Percentiles rank a stretch among this genome's conserved stretches.
Conservation (phyloP, 2,888 invertebrate species). For the Petrolisthes manimaculis region DNA sequence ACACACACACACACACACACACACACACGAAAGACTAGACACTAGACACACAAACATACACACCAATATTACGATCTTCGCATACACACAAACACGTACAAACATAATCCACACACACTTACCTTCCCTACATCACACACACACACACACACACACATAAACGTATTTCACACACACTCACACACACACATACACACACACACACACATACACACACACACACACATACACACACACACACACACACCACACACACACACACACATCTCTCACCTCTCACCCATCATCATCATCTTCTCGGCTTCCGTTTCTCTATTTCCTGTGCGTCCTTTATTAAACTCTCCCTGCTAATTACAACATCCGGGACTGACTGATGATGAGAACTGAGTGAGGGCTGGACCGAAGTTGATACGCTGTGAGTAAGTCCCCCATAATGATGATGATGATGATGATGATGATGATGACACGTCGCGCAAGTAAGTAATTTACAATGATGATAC, state of each 20-base stretch:
- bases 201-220: constrained; percentile 22
- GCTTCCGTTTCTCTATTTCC: too few relatives aligned
- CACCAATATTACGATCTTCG: not conserved
- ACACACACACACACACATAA: constrained; percentile 24
- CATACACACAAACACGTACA: constrained; percentile 11
- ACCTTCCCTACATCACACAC: constrained; percentile 16
- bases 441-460: constrained; percentile 13
- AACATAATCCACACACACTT: constrained; percentile 6
- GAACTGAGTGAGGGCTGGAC: too few relatives aligned
- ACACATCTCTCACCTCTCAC: not conserved
- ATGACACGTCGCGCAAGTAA: not conserved
- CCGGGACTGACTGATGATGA: too few relatives aligned
- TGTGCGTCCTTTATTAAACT: too few relatives aligned
- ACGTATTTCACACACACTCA: not conserved
- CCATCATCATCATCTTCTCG: too few relatives aligned
- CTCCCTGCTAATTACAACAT: too few relatives aligned
- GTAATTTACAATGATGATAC: too few relatives aligned
- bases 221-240: constrained; percentile 16
- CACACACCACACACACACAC: constrained; percentile 7
- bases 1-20: constrained; percentile 28
- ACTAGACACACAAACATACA: constrained; percentile 11
- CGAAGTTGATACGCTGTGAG: too few relatives aligned
- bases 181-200: constrained; percentile 15
- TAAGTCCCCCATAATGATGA: not conserved
- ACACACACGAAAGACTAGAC: not conserved